Percentiles rank a stretch among this genome's conserved stretches.
Conservation (phyloP, 2,113 vertebrate species). For the Speoplatyrhinus poulsoni region DNA sequence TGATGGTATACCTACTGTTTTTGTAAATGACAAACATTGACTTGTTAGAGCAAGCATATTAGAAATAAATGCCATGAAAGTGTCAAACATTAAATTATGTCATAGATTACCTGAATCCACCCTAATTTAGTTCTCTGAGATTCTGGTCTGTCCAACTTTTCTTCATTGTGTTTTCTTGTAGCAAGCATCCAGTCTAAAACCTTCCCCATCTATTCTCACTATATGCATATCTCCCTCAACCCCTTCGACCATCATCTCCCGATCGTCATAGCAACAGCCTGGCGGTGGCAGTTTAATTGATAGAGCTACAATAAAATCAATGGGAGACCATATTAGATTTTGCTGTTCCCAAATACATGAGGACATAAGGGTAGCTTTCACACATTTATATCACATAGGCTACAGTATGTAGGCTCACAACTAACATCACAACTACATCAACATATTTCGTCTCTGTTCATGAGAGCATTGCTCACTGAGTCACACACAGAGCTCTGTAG, state of each 20-base stretch:
- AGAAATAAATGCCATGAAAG: no score
- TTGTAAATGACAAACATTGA: no score
- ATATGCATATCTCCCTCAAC: background rate
- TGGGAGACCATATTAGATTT: background rate
- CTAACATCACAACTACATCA: no score
- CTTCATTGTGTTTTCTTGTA: background rate
- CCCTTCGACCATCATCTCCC: background rate
- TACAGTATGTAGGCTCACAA: background rate
- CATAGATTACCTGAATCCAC: no score
- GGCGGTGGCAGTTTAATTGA: constrained; percentile 50
- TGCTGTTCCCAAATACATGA: no score
- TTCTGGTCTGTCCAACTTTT: background rate
- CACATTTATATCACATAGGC: background rate
- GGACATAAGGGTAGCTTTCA: background rate
- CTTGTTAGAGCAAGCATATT: no score
- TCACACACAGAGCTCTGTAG: background rate
- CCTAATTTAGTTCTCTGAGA: no score
- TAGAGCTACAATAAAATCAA: background rate
- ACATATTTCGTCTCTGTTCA: background rate
- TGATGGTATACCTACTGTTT: no score
- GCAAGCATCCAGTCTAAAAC: background rate
- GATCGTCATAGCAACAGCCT: constrained; percentile 49
- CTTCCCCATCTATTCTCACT: background rate
- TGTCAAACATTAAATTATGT: no score
- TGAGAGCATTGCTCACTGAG: background rate